These are phyloP conservation scores for Andrena hattorfiana DNA, from an alignment of 2,888 invertebrate genomes.

Conservation along the genomic window DNA sequence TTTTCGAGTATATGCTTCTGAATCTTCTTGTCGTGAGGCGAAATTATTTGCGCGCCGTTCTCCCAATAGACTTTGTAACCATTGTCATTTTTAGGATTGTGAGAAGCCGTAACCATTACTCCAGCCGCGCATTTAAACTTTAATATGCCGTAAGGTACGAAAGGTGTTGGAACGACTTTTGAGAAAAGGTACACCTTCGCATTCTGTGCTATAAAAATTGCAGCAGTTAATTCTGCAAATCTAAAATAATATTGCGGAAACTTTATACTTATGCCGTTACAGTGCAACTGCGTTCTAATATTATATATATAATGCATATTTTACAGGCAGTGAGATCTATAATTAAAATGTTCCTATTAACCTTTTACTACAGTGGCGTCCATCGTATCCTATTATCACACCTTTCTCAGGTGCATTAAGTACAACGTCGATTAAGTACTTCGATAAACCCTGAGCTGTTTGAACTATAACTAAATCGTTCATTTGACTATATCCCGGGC, in stretches of 20 bases:
- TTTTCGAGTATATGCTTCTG: constrained; percentile 91
- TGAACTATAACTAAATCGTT: constrained; percentile 98
- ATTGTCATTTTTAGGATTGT: constrained; percentile 98
- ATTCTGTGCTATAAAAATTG: constrained; percentile 91
- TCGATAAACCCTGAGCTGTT: constrained; percentile 95
- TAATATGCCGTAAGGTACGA: constrained; percentile 94
- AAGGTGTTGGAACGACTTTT: constrained; percentile 95
- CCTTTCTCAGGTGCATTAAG: constrained; percentile 88
- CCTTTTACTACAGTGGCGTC: constrained; percentile 95
- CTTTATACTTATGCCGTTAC: not conserved
- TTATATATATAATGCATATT: not conserved
- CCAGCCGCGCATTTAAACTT: constrained; percentile 92
- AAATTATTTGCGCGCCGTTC: constrained; percentile 97
- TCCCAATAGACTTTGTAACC: constrained; percentile 99
- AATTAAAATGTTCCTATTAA: constrained; percentile 82
- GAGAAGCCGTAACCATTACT: constrained; percentile 97
- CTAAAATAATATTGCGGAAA: constrained; percentile 85
- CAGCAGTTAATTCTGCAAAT: constrained; percentile 95
- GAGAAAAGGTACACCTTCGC: constrained; percentile 94
- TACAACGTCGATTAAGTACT: constrained; percentile 89
- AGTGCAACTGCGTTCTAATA: not conserved
- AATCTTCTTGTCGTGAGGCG: constrained; percentile 96
- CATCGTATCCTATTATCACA: constrained; percentile 96
- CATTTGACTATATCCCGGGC: constrained; percentile 96
- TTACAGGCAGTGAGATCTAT: not conserved